Evolutionary conservation across 2,113 vertebrate species (phyloP).

Genomic region (Potamarius usumacintae): DNA sequence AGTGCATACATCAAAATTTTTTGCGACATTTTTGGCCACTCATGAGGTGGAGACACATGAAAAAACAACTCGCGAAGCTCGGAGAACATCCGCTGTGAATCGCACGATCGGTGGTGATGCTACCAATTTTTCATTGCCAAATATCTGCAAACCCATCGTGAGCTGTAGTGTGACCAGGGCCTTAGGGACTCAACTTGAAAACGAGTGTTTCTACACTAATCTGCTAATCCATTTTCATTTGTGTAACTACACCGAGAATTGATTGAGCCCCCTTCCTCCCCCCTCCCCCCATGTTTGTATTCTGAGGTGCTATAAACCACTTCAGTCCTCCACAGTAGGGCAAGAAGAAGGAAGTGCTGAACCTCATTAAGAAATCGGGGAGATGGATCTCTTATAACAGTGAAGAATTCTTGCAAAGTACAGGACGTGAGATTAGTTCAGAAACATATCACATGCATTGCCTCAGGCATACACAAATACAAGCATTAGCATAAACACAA

Average conservation of each 20-base stretch:
- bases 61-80: too few relatives aligned
- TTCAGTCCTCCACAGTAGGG: conserved; percentile 36
- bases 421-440: not conserved
- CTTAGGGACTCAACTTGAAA: not conserved
- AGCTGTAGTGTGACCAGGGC: too few relatives aligned
- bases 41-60: too few relatives aligned
- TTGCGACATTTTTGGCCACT: too few relatives aligned
- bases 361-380: conserved; percentile 13
- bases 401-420: not conserved
- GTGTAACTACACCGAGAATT: conserved; percentile 11
- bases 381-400: conserved; percentile 20
- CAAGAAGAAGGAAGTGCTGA: not conserved
- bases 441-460: not conserved
- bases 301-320: conserved; percentile 11
- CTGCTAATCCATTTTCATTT: not conserved
- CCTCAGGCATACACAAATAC: conserved; percentile 1
- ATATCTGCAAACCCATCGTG: too few relatives aligned
- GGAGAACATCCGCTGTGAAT: too few relatives aligned
- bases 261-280: not conserved
- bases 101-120: too few relatives aligned
- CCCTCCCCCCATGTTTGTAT: not conserved
- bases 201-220: conserved; percentile 10
- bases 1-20: too few relatives aligned
- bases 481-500: conserved; percentile 8
- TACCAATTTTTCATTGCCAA: too few relatives aligned